A percentile compares a stretch with the other conserved stretches of the same genome.
phyloP scores from a whole-genome alignment of 2,888 invertebrate genomes.

The Ochlodes sylvanus region DNA sequence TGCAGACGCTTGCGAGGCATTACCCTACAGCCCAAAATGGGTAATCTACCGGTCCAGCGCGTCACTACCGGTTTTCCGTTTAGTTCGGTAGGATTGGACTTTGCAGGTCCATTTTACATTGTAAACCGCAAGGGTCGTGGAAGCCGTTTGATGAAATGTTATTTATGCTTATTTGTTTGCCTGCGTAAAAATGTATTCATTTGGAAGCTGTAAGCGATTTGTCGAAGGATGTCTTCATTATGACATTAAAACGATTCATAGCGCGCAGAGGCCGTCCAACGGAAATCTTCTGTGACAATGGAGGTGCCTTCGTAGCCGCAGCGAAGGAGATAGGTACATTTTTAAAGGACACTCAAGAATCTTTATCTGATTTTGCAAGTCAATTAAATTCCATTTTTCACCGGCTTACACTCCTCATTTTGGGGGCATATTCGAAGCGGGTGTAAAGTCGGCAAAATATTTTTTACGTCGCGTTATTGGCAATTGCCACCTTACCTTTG shows the following conservation, averaged over 20 bases:
- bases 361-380: neutral
- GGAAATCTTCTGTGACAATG: constrained; percentile 2
- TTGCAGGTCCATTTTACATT: too few species aligned
- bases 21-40: too few species aligned
- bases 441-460: too few species aligned
- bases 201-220: constrained; percentile 14
- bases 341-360: neutral
- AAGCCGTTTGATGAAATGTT: constrained; percentile 8
- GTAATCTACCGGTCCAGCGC: too few species aligned
- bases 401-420: too few species aligned
- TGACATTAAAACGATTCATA: constrained; percentile 12
- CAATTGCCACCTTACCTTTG: too few species aligned
- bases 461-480: too few species aligned
- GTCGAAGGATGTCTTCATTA: constrained; percentile 13
- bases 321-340: neutral
- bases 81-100: constrained; percentile 4
- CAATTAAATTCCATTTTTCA: neutral
- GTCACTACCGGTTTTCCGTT: constrained; percentile 15
- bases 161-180: constrained; percentile 6
- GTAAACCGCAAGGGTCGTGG: neutral
- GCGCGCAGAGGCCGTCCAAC: constrained; percentile 7
- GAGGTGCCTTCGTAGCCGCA: neutral
- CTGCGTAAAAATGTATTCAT: neutral
- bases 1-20: too few species aligned
- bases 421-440: too few species aligned